phyloP scores from a whole-genome alignment of 1,140 invertebrate genomes.

The Macrostomum lignano region DNA sequence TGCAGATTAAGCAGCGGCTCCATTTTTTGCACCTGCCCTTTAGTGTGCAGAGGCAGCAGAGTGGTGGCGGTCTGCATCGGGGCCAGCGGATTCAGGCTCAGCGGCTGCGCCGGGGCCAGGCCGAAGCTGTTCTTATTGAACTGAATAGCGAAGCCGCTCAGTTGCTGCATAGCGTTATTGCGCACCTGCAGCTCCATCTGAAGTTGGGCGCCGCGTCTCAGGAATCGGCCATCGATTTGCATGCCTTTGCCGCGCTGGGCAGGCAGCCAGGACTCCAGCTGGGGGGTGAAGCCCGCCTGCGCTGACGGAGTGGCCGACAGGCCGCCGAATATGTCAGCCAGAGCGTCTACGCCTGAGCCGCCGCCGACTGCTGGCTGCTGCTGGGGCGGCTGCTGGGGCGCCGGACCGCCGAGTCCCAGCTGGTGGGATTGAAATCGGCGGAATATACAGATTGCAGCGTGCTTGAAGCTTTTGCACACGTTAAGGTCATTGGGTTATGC shows the following conservation, averaged over 20 bases:
- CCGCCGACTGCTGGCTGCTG: too few relatives aligned
- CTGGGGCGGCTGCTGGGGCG: too few relatives aligned
- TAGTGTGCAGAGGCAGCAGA: constrained; percentile 43
- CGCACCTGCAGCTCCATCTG: constrained; percentile 82
- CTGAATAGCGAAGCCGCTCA: constrained; percentile 80
- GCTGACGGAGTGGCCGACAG: too few relatives aligned
- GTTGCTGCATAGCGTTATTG: constrained; percentile 91
- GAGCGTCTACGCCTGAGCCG: too few relatives aligned
- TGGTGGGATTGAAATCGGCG: too few relatives aligned
- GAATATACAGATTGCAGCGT: constrained; percentile 21
- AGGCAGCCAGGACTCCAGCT: constrained; percentile 43
- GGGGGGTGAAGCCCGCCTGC: too few relatives aligned
- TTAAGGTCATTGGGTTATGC: too few relatives aligned
- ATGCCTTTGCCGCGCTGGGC: constrained; percentile 74
- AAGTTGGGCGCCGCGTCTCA: constrained; percentile 53
- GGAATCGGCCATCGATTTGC: constrained; percentile 75
- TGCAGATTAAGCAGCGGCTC: constrained; percentile 81
- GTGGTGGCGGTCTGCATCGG: constrained; percentile 54
- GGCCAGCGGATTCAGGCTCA: constrained; percentile 49
- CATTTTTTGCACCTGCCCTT: constrained; percentile 78
- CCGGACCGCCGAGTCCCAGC: too few relatives aligned
- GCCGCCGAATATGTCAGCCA: too few relatives aligned
- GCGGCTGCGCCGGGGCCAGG: constrained; percentile 45
- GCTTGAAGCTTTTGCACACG: too few relatives aligned
- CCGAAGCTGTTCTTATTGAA: constrained; percentile 95